phyloP scores from a whole-genome alignment of 2,888 invertebrate genomes.

The Blomia tropicalis region DNA sequence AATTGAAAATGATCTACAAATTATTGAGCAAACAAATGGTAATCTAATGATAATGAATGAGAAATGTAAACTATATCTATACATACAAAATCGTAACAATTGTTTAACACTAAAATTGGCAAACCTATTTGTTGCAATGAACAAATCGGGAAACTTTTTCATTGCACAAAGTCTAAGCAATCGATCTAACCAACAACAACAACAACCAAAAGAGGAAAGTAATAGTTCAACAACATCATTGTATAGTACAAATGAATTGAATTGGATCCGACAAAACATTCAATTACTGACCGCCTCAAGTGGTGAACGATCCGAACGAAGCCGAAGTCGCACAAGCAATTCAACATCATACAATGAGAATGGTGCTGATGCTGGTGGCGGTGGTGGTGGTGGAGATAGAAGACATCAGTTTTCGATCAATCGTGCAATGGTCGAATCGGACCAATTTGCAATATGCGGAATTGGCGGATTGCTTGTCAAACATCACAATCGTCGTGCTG shows the following conservation, averaged over 20 bases:
- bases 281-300: not conserved
- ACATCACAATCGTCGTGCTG: constrained; percentile 2
- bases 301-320: no score
- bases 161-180: not conserved
- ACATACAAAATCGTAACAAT: not conserved
- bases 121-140: not conserved
- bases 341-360: not conserved
- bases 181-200: not conserved
- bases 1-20: not conserved
- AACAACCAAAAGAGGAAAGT: not conserved
- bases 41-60: not conserved
- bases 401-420: not conserved
- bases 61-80: not conserved
- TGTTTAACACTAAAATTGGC: not conserved
- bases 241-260: not conserved
- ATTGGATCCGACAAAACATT: not conserved
- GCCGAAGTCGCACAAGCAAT: not conserved
- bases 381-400: no score
- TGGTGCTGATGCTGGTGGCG: not conserved
- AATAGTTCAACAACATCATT: no score
- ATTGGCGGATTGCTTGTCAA: not conserved
- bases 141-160: not conserved
- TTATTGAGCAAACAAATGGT: not conserved
- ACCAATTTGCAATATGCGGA: not conserved
- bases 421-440: not conserved